Evolutionary conservation across 1,140 invertebrate species (phyloP), one percentile per base, ranked within the genome.

Genomic region (Pogonomyrmex californicus): DNA sequence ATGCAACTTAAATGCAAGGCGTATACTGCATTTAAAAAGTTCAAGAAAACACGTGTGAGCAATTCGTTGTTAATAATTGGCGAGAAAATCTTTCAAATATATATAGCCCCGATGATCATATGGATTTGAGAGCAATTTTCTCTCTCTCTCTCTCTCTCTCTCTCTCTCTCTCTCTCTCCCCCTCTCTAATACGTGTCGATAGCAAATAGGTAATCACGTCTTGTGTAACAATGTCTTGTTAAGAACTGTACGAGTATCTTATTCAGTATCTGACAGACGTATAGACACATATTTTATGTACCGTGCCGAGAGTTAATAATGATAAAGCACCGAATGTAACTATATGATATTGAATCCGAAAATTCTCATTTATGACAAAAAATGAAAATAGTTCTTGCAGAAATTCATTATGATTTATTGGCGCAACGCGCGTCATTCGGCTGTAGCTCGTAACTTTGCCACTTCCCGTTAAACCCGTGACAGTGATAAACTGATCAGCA

Each of bases 1-100:
- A 92, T 90, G 86, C 66, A 38, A n/a, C 49, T 36, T 68, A 87
- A 58, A 49, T 54, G 41, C 85, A 88, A 90, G 63, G 68, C 54
- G 65, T 66, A 63, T 49, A 66, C 85, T 62, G 60, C 3, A 5
- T 58, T 14, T 63, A 86, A 86, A 65, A 60, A 56, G 54, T 58
- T 66, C 62, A 51, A 58, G 49, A 75, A 65, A 66, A 68, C 44
- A 30, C n/a, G 38, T 49, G n/a, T 14, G 30, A 4, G 30, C 17
- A 4, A 60, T 82, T 14, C 12, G 36, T 23, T 30, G 23, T 58
- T 73, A 83, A 75, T 49, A 7, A 73, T n/a, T n/a, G 5, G 30
- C 79, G 54, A 47, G 66, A 68, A 68, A 71, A 17, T 60, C 4
- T 23, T 71, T 12, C 4, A 60, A 56, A 30, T 23, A 23, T 23